Base-by-base conservation (phyloP, 2,888 invertebrate species). In the Meta bourneti region DNA sequence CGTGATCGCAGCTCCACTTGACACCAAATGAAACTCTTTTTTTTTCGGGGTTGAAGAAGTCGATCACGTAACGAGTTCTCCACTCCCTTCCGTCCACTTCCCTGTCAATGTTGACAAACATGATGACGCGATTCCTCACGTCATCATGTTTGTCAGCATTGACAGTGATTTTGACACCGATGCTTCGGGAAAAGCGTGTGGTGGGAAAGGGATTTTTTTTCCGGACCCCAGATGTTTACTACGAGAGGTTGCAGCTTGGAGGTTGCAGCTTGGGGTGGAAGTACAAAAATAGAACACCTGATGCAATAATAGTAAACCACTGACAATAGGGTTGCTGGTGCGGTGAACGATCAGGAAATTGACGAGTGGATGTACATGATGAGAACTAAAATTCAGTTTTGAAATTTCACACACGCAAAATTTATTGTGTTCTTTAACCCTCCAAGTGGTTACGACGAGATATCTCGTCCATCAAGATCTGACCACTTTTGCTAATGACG, bases 1-100 rank as follows among this genome's bases (percentile, higher is more conserved):
- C 79, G 79, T 79, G 79, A 78, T 20, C 11, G 61, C 34, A 52
- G 13, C 54, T 61, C 79, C 79, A 61, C 79, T 79, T 79, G 79
- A 79, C 79, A 79, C 61, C 61, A 54, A 79, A 61, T n/a, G 77
- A 51, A 34, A 34, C 34, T 61, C 61, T 61, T 34, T 34, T 34
- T 34, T 34, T 77, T 77, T 77, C 19, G n/a, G 51, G 77, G 77
- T n/a, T 79, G 54, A 61, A 52, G 13, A 34, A 34, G 79, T 79
- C 61, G 79, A 61, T 61, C 79, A 61, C 69, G 61, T 16, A 13
- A 61, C 8, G 7, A 72, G 6, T 19, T 61, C 61, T 69, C n/a
- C n/a, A n/a, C n/a, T n/a, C 52, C 16, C 19, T 16, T 51, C 54
- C 19, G 34, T 61, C 61, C 61, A 61, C 16, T 6, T 61, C 11